These are phyloP conservation scores for Callionymus lyra DNA, from an alignment of 2,113 vertebrate species.

Conservation along the genomic window DNA sequence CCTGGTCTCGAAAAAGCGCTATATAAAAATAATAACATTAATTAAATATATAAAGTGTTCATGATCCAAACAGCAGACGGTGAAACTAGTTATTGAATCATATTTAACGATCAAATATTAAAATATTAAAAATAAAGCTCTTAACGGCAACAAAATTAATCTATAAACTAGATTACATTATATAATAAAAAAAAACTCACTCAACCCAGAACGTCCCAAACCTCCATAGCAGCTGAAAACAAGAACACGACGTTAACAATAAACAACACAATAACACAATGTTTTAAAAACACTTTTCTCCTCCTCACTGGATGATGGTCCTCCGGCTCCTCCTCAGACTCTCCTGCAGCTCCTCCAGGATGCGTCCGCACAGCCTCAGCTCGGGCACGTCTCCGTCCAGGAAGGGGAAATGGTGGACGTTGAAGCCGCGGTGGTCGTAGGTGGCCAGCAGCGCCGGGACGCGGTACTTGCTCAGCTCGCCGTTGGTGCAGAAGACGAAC, in stretches of 20 bases:
- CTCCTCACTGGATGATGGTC: constrained; percentile 80
- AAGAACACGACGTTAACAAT: not conserved
- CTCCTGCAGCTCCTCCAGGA: constrained; percentile 71
- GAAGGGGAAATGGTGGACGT: constrained; percentile 76
- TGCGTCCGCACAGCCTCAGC: constrained; percentile 69
- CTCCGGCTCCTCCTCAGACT: constrained; percentile 70
- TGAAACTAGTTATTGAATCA: too few relatives aligned
- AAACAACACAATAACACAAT: not conserved
- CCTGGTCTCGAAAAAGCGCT: too few relatives aligned
- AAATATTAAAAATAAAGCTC: not conserved
- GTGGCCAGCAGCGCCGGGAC: constrained; percentile 77
- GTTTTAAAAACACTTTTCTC: not conserved
- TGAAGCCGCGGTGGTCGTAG: constrained; percentile 68
- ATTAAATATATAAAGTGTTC: too few relatives aligned
- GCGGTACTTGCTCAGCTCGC: constrained; percentile 77
- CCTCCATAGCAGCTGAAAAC: constrained; percentile 78
- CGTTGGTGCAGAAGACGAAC: constrained; percentile 84
- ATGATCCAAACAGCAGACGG: too few relatives aligned
- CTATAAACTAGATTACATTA: too few relatives aligned
- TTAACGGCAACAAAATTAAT: not conserved
- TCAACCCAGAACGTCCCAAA: constrained; percentile 77
- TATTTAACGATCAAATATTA: not conserved
- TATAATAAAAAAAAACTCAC: constrained; percentile 53
- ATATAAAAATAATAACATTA: too few relatives aligned
- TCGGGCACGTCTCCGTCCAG: constrained; percentile 74